Evolutionary conservation across 2,888 invertebrate species (phyloP).

Genomic region (Cyaniris semiargus): DNA sequence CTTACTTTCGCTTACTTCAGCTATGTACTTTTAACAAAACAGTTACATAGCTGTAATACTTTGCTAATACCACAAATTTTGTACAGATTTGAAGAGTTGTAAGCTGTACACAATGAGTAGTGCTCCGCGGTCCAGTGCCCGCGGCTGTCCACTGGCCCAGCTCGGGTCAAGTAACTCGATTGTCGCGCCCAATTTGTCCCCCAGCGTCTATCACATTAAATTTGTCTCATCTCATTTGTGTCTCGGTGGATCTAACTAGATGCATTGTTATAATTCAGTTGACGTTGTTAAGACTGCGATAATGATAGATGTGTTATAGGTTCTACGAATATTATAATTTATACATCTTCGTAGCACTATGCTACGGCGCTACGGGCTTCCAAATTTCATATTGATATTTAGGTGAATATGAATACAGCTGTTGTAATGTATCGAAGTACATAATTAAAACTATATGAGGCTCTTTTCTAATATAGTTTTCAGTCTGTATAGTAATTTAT

Average conservation of each 20-base stretch:
- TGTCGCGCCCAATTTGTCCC: conserved; percentile 74
- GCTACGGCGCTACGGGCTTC: background rate
- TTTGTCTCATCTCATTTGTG: conserved; percentile 51
- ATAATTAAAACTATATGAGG: too few relatives aligned
- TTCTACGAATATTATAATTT: background rate
- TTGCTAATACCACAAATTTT: too few relatives aligned
- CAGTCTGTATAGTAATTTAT: too few relatives aligned
- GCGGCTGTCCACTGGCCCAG: conserved; percentile 37
- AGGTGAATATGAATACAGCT: too few relatives aligned
- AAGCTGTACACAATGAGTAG: conserved; percentile 35
- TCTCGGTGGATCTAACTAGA: conserved; percentile 36
- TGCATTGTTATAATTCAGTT: conserved; percentile 18
- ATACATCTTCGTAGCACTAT: background rate
- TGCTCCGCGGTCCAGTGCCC: conserved; percentile 32
- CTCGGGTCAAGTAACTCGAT: conserved; percentile 76
- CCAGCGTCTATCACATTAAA: conserved; percentile 54
- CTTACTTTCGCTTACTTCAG: too few relatives aligned
- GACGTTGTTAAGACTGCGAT: background rate
- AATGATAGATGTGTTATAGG: background rate
- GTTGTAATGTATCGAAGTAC: too few relatives aligned
- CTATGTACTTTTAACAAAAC: too few relatives aligned
- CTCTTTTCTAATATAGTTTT: too few relatives aligned
- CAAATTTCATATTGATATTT: too few relatives aligned
- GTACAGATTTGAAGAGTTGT: background rate
- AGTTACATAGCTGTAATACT: too few relatives aligned